A percentile compares a stretch with the other conserved stretches of the same genome.
Evolutionary conservation across 2,888 invertebrate species (phyloP).

Genomic region (Morinoia aosen): DNA sequence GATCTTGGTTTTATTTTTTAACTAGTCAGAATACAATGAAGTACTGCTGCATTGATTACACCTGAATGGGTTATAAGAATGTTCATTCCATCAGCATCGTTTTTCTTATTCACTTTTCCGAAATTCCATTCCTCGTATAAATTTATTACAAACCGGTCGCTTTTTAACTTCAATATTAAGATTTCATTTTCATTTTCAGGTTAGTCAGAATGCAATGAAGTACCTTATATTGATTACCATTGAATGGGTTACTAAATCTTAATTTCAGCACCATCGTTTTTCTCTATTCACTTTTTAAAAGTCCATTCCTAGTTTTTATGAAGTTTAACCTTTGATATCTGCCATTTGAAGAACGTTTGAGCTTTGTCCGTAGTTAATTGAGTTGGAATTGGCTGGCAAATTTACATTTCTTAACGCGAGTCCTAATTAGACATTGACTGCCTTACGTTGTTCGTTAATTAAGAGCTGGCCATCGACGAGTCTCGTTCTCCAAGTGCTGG

Average conservation of each 20-base stretch:
- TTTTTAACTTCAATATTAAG: neutral
- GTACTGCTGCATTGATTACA: neutral
- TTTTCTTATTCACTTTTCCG: neutral
- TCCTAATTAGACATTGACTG: neutral
- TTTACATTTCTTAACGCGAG: neutral
- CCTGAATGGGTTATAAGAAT: neutral
- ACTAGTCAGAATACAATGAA: neutral
- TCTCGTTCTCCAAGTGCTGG: neutral
- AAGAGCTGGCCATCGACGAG: neutral
- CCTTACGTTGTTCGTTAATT: neutral
- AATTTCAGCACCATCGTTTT: neutral
- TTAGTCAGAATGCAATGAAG: neutral
- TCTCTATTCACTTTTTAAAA: neutral
- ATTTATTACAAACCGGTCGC: no score
- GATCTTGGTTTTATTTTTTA: neutral
- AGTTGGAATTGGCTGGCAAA: neutral
- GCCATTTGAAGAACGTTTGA: neutral
- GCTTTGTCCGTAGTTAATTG: neutral
- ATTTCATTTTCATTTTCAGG: neutral
- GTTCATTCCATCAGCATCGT: neutral
- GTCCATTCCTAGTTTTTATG: neutral
- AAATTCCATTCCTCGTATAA: neutral
- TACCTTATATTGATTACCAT: neutral
- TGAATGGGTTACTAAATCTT: neutral
- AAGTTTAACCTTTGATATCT: neutral